Evolutionary conservation across 1,140 invertebrate genomes (phyloP), one percentile per base, ranked within the genome.

Genomic region (Leptopilina boulardi): DNA sequence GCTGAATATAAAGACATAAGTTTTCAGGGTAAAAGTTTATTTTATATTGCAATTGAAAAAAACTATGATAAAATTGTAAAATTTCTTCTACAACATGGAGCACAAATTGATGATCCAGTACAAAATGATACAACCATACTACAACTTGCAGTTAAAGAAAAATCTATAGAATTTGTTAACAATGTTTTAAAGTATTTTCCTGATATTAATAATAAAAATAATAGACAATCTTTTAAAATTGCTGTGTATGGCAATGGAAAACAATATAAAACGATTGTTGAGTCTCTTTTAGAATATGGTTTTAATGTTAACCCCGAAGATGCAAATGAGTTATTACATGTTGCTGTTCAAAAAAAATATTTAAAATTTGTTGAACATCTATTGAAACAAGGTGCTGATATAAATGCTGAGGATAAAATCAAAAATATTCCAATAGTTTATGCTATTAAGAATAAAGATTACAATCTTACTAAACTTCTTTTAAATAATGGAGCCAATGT

Each of bases 341-440:
- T 6, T 54, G 76, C 76, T 18, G 73, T 71, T 8, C 59, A 73
- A 42, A 71, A 54, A 19, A 66, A 51, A 21, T 56, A 77, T 41
- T 8, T 38, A 18, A 70, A 75, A 66, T 41, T 75, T 4, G 70
- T 71, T 6, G 38, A 77, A 73, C 13, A 75, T 41, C 76, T 80
- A 23, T 74, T 80, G 42, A 77, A 42, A 30, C 26, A 66, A 21
- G 76, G 56, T 21, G 79, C 79, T 30, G 56, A 77, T 51, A 41
- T 80, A 6, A 77, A 77, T 51, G 47, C 21, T n/a, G 38, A 47
- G 44, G 73, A 75, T 71, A 6, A 21, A 19, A 15, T 8, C 19
- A 70, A 51, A 13, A 73, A 77, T 2, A n/a, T 30, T 41, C 75
- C 75, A 26, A 54, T 77, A 38, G 71, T 41, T n/a, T 59, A 59